Evolutionary conservation across 1,140 invertebrate genomes (phyloP).

Genomic region (Drosophila tristis): DNA sequence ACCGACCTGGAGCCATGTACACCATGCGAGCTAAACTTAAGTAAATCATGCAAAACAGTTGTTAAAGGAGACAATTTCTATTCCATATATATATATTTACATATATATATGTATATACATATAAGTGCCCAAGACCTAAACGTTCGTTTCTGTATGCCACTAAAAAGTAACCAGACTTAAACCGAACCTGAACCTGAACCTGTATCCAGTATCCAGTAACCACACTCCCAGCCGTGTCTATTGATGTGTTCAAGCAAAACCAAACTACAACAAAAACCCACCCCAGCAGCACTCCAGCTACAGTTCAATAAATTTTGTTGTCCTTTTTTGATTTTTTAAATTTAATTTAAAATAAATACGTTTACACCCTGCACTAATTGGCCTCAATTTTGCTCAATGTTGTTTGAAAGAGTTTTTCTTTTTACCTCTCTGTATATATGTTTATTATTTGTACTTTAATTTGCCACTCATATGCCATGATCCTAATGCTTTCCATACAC

Average conservation of each 20-base stretch:
- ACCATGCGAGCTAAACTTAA: slow-evolving; percentile 43
- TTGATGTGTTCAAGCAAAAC: slow-evolving; percentile 29
- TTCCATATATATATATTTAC: slow-evolving; percentile 15
- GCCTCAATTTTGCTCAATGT: slow-evolving; percentile 61
- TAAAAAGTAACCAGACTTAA: slow-evolving; percentile 47
- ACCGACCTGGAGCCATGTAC: slow-evolving; percentile 11
- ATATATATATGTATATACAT: slow-evolving; percentile 36
- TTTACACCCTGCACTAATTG: slow-evolving; percentile 75
- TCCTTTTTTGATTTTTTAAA: slow-evolving; percentile 40
- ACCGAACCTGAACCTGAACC: slow-evolving; percentile 24
- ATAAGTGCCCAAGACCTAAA: slow-evolving; percentile 45
- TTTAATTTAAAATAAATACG: slow-evolving; percentile 60
- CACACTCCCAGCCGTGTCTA: slow-evolving; percentile 37
- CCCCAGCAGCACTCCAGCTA: slow-evolving; percentile 45
- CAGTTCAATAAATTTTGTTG: slow-evolving; percentile 63
- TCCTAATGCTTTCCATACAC: slow-evolving; percentile 38
- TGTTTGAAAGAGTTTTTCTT: slow-evolving; percentile 52
- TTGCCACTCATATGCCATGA: slow-evolving; percentile 17
- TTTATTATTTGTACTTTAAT: slow-evolving; percentile 53
- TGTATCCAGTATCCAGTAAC: slow-evolving; percentile 12
- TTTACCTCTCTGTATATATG: slow-evolving; percentile 49
- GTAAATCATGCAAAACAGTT: slow-evolving; percentile 39
- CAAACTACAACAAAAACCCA: slow-evolving; percentile 23
- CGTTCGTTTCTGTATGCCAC: slow-evolving; percentile 57
- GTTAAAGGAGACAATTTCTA: slow-evolving; percentile 44